Conservation (phyloP, 2,797 vertebrate genomes). For the Scleropages formosus region DNA sequence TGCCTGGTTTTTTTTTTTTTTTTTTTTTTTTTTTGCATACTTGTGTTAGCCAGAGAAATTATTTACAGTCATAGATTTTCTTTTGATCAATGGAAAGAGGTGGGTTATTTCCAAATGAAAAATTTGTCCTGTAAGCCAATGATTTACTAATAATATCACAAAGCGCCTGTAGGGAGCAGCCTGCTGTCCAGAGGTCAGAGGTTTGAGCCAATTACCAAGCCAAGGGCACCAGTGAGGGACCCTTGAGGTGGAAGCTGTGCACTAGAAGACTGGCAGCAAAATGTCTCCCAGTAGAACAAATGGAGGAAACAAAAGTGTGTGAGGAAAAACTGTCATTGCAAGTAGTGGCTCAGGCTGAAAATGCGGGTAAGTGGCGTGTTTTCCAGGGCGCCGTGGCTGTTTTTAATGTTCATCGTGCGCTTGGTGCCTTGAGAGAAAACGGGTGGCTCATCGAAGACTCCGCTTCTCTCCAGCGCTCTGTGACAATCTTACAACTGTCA, state of each 20-base stretch:
- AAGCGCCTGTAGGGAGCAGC: constrained; percentile 29
- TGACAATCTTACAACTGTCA: not conserved
- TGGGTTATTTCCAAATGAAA: constrained; percentile 40
- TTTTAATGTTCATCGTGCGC: too few species aligned
- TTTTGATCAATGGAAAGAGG: constrained; percentile 49
- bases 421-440: too few species aligned
- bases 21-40: not conserved
- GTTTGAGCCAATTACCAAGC: constrained; percentile 49
- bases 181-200: constrained; percentile 55
- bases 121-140: constrained; percentile 58
- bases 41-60: constrained; percentile 50
- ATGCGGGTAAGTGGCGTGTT: not conserved
- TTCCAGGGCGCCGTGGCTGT: not conserved
- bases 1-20: too few species aligned
- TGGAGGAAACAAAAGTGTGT: not conserved
- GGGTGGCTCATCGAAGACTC: too few species aligned
- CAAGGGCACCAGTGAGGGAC: not conserved
- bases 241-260: constrained; percentile 9
- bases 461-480: not conserved
- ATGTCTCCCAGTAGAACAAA: not conserved
- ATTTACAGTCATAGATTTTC: constrained; percentile 57
- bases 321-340: not conserved
- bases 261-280: not conserved
- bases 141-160: constrained; percentile 38
- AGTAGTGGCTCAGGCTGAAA: not conserved